Evolutionary conservation across 2,113 vertebrate genomes (phyloP), one percentile per base, ranked within the genome.

Genomic region (Pholis gunnellus): DNA sequence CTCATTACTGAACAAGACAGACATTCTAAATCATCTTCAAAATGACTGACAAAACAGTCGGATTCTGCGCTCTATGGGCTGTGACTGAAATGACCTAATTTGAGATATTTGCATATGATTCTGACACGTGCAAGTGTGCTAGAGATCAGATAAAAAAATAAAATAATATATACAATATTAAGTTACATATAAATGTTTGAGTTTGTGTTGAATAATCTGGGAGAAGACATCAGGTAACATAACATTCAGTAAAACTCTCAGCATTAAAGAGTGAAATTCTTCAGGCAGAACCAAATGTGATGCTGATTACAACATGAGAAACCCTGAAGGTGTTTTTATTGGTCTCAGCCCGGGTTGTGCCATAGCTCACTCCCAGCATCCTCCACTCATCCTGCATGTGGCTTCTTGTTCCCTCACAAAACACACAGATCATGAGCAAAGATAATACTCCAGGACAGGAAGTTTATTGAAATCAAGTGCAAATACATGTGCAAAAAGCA

Each of bases 351-450:
- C 6, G 63, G 14, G 10, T 54, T 34, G 31, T 72, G 27, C 34
- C 50, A 67, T 40, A 72, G n/a, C 72, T 68, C 60, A 42, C 75
- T 73, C 34, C 75, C 81, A 54, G 61, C 76, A 10, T 29, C 86
- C 27, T 81, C 34, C 57, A 6, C 60, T 52, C 22, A 38, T 36
- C 64, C 72, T 42, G 79, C 93, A 61, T 90, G 91, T 80, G 75
- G 82, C 78, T 63, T 88, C 89, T 90, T 93, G 90, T 92, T 90
- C 2, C 91, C 89, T 0, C 73, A 6, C 86, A 91, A 25, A 88
- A 93, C 88, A 91, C 83, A 72, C 44, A 71, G 75, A 81, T 88
- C 34, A 25, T 4, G 69, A 72, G 50, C 50, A 68, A 57, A 70
- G 79, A 85, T 81, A 75, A 80, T 34, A 78, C 27, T 68, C 56